Percentiles rank a stretch among this genome's conserved stretches.
phyloP scores from a whole-genome alignment of 2,113 vertebrate species.

The Vidua chalybeata region DNA sequence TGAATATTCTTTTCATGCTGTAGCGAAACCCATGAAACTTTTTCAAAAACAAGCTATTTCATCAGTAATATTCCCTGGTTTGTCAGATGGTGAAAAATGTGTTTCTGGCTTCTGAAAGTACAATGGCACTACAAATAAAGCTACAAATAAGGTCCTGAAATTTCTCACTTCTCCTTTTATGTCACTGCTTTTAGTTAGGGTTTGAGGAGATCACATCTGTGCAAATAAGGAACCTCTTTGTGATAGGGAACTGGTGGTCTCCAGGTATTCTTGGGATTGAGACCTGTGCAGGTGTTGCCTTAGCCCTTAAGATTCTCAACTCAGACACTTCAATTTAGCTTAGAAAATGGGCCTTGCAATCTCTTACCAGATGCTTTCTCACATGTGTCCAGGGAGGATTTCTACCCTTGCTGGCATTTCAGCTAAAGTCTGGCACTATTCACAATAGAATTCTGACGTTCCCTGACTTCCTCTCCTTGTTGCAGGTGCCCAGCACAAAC shows the following conservation, averaged over 20 bases:
- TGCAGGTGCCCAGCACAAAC: constrained; percentile 77
- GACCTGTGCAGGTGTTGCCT: neutral
- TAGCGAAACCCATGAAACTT: neutral
- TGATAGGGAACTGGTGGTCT: neutral
- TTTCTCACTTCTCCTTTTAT: neutral
- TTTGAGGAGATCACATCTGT: neutral
- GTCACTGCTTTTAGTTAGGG: neutral
- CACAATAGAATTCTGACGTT: neutral
- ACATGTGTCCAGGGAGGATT: neutral
- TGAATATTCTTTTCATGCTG: neutral
- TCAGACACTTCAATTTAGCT: neutral
- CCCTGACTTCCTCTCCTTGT: neutral
- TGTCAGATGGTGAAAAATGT: neutral
- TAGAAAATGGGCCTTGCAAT: neutral
- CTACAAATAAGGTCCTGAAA: neutral
- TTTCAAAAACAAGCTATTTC: neutral
- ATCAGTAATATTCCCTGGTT: neutral
- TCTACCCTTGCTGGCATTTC: neutral
- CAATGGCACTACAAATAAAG: fast-evolving
- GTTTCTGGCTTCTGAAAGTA: neutral
- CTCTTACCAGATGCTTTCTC: neutral
- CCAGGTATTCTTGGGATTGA: neutral
- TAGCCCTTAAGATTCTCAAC: neutral
- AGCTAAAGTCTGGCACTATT: neutral
- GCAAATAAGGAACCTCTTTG: neutral